phyloP scores from a whole-genome alignment of 2,797 vertebrate genomes.

The Peromyscus nudipes region DNA sequence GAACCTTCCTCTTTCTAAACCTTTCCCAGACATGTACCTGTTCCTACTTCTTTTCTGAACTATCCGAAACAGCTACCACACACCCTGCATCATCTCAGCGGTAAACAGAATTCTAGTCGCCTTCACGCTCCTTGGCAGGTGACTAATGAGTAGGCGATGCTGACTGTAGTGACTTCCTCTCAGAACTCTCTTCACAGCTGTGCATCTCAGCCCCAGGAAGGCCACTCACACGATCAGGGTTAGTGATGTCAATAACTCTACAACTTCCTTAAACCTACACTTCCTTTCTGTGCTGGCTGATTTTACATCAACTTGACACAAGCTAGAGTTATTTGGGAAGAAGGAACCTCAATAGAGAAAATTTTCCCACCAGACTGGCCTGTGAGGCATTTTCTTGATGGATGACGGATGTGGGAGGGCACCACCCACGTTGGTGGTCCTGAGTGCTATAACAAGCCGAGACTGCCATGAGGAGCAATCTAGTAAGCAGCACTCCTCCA shows the following conservation, averaged over 20 bases:
- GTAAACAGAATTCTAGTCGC: not conserved
- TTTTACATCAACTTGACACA: not conserved
- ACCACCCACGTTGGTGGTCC: too few species aligned
- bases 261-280: not conserved
- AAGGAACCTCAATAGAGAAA: not conserved
- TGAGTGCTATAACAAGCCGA: not conserved
- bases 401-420: not conserved
- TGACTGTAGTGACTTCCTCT: not conserved
- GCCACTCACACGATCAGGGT: not conserved
- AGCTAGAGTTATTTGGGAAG: not conserved
- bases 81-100: not conserved
- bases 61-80: not conserved
- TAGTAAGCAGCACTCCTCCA: not conserved
- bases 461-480: not conserved
- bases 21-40: not conserved
- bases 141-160: not conserved
- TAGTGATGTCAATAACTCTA: not conserved
- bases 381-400: not conserved
- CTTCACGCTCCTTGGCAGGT: not conserved
- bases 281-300: not conserved
- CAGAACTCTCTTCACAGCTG: not conserved
- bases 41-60: conserved; percentile 30
- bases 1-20: not conserved
- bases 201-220: not conserved
- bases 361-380: not conserved